Percentiles rank a stretch among this genome's conserved stretches.
These are phyloP conservation scores for Propithecus perrieri DNA, from an alignment of 2,797 vertebrate species.

Conservation along the genomic window DNA sequence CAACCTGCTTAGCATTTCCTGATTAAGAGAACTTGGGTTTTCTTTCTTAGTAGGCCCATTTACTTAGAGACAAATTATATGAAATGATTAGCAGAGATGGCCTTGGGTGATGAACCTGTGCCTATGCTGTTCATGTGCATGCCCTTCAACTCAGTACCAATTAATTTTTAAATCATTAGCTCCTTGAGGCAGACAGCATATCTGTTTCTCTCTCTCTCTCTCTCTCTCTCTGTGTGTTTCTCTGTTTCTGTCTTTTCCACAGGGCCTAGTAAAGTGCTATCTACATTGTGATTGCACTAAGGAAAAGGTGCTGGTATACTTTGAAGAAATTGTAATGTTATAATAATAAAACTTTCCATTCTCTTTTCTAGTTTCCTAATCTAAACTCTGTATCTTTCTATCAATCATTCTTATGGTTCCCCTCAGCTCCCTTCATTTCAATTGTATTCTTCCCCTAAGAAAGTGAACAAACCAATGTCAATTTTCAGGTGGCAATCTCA, in stretches of 20 bases:
- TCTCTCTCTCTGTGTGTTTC: background rate
- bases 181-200: background rate
- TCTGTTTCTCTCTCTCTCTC: background rate
- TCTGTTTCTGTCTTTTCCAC: background rate
- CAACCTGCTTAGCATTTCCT: constrained; percentile 19
- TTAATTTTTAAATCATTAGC: constrained; percentile 52
- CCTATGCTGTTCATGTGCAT: background rate
- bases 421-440: constrained; percentile 64
- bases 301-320: background rate
- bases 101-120: background rate
- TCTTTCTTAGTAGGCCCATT: background rate
- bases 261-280: background rate
- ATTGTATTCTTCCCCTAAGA: constrained; percentile 62
- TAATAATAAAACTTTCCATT: constrained; percentile 67
- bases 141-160: background rate
- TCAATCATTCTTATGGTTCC: constrained; percentile 67
- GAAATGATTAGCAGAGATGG: background rate
- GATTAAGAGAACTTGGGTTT: background rate
- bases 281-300: background rate
- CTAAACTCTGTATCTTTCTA: constrained; percentile 70
- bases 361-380: constrained; percentile 66
- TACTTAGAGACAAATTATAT: constrained; percentile 14
- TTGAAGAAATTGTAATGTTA: constrained; percentile 55
- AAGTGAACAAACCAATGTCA: constrained; percentile 74
- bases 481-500: constrained; percentile 68